These are phyloP conservation scores for Centropus unirufus DNA, from an alignment of 2,113 vertebrate species.

Conservation along the genomic window DNA sequence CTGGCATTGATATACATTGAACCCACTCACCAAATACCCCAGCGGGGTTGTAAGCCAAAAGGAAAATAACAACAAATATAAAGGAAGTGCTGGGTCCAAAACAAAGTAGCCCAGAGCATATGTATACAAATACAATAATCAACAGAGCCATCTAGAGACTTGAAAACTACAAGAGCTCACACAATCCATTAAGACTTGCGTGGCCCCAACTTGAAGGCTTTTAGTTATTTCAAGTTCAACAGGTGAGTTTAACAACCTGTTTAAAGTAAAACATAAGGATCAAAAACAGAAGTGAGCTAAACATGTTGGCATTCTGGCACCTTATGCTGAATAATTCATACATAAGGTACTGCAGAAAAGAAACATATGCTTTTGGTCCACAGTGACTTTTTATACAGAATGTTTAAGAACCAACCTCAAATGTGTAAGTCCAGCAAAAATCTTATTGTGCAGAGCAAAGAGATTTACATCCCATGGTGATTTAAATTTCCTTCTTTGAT, in stretches of 20 bases:
- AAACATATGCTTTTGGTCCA: slow-evolving; percentile 69
- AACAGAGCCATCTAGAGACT: not conserved
- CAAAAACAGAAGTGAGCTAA: slow-evolving; percentile 69
- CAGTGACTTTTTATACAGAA: slow-evolving; percentile 64
- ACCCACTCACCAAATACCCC: not conserved
- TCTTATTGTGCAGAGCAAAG: not conserved
- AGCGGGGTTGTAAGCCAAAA: not conserved
- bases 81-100: not conserved
- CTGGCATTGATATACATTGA: not conserved
- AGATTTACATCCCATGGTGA: not conserved
- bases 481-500: not conserved
- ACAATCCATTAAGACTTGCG: not conserved
- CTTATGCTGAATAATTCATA: slow-evolving; percentile 73
- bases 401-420: slow-evolving; percentile 47
- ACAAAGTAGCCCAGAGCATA: not conserved
- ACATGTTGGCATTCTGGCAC: slow-evolving; percentile 68
- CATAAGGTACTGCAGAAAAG: slow-evolving; percentile 69
- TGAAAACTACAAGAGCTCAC: not conserved
- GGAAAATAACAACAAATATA: not conserved
- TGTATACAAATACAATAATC: not conserved
- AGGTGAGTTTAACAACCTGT: slow-evolving; percentile 56
- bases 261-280: slow-evolving; percentile 52
- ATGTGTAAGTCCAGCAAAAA: slow-evolving; percentile 42
- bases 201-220: not conserved
- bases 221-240: slow-evolving; percentile 32